phyloP scores from a whole-genome alignment of 2,113 vertebrate species.

The Gopherus flavomarginatus region DNA sequence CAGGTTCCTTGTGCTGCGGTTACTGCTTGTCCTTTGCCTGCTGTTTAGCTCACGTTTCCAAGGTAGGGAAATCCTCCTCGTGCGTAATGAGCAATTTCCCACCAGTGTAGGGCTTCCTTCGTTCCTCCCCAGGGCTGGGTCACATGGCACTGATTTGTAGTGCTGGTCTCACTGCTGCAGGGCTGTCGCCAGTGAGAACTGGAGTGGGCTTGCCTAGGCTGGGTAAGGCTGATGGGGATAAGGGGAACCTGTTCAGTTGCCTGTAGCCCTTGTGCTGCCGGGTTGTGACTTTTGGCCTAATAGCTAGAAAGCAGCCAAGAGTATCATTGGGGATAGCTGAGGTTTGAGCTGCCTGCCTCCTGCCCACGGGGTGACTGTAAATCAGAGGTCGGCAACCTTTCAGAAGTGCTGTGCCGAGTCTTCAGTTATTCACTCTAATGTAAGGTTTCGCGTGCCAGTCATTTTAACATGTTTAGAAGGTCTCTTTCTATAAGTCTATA shows the following conservation, averaged over 20 bases:
- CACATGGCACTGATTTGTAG: neutral
- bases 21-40: neutral
- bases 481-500: no score
- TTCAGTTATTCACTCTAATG: no score
- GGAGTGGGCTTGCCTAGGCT: no score
- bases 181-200: neutral
- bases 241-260: neutral
- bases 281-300: neutral
- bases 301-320: neutral
- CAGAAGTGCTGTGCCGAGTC: no score
- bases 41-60: neutral
- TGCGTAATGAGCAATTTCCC: neutral
- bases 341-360: accelerated
- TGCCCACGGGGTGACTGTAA: neutral
- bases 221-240: no score
- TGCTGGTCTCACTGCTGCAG: neutral
- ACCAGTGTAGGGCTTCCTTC: neutral
- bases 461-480: no score
- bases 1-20: neutral
- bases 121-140: neutral
- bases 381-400: neutral
- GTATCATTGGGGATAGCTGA: neutral
- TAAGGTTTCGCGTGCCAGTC: no score
- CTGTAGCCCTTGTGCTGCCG: accelerated
- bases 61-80: neutral